Base-by-base conservation (phyloP, 1,140 invertebrate genomes). In the Wasmannia auropunctata region DNA sequence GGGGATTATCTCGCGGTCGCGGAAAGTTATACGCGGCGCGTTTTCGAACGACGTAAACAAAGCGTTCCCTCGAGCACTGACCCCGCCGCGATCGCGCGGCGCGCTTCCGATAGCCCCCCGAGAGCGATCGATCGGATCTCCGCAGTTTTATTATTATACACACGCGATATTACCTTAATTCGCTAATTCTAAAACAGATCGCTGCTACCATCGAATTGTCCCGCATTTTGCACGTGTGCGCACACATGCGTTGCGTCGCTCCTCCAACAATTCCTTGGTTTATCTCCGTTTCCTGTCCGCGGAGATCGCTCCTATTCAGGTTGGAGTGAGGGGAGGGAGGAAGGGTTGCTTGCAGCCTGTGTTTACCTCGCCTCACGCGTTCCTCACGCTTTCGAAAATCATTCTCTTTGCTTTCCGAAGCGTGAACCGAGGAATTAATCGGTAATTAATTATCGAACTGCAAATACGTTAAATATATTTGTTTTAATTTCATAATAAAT, bases 21-120 rank as follows among this genome's bases (percentile, higher is more conserved):
- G 28, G 70, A 22, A 22, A 54, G 14, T 3, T 2, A 11, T 43
- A 8, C 5, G 34, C 25, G 25, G 14, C 19, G 43, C 46, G 43
- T 51, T 22, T n/a, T 70, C 37, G 40, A 46, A 16, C 46, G 25
- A 72, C 28, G 40, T 72, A 72, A 72, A 72, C 46, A 72, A 72
- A 72, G 70, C 70, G 31, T 34, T 10, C 31, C 6, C 31, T 54
- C 70, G 70, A 74, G 54, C 70, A 54, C 49, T 74, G 70, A 74
- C 70, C 70, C 46, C 49, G n/a, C 11, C 7, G n/a, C n/a, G 46
- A 72, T 49, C 19, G 46, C 49, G n/a, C 25, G 16, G 46, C 49
- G n/a, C 25, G 16, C 49, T 54, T 56, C 31, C 31, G 46, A 72
- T 49, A 70, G 28, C 19, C 19, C 25, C 19, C n/a, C n/a, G n/a